Evolutionary conservation across 2,888 invertebrate genomes (phyloP).

Genomic region (Apeira syringaria): DNA sequence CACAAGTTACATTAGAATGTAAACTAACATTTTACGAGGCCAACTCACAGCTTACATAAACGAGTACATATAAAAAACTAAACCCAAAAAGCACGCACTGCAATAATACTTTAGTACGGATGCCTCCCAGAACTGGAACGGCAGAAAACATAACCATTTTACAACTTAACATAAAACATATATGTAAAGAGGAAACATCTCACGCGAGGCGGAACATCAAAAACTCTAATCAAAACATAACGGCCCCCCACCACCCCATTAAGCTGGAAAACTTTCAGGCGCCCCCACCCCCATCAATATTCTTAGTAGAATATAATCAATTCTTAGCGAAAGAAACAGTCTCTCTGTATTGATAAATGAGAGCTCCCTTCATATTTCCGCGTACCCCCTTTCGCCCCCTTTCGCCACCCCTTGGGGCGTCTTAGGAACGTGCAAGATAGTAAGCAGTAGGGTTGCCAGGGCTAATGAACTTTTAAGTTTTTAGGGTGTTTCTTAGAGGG

Average conservation of each 20-base stretch:
- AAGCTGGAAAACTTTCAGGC: conserved; percentile 58
- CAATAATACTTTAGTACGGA: conserved; percentile 25
- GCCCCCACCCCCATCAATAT: conserved; percentile 68
- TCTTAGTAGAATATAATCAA: conserved; percentile 82
- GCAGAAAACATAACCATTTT: conserved; percentile 35
- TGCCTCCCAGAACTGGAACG: conserved; percentile 20
- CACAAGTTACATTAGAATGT: not conserved
- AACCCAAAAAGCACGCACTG: conserved; percentile 18
- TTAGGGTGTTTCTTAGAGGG: conserved; percentile 55
- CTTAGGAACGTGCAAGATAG: conserved; percentile 82
- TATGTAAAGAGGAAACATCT: conserved; percentile 36
- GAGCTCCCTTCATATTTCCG: conserved; percentile 82
- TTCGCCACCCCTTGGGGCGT: conserved; percentile 57
- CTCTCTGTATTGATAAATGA: conserved; percentile 82
- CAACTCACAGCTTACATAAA: conserved; percentile 9
- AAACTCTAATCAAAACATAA: conserved; percentile 73
- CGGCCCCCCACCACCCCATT: conserved; percentile 46
- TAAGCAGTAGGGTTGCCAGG: conserved; percentile 73
- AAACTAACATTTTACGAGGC: conserved; percentile 15
- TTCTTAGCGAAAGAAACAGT: conserved; percentile 83
- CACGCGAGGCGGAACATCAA: conserved; percentile 56
- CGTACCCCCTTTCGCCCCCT: conserved; percentile 45
- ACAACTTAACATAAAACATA: conserved; percentile 38
- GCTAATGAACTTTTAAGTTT: conserved; percentile 79
- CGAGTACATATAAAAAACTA: conserved; percentile 17